Evolutionary conservation across 2,113 vertebrate genomes (phyloP).

Genomic region (Seriola aureovittata): DNA sequence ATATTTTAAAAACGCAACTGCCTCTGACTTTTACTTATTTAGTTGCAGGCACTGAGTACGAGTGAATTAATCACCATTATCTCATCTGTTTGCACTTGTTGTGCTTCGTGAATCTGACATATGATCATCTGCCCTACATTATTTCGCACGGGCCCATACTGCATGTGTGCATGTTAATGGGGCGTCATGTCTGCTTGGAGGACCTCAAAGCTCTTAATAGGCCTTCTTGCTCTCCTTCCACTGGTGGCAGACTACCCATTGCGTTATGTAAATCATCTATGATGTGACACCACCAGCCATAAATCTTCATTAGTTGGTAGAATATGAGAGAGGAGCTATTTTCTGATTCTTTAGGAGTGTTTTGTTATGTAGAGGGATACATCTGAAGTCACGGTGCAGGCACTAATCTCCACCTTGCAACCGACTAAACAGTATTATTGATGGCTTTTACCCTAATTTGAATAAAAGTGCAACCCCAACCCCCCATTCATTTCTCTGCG

Average conservation of each 20-base stretch:
- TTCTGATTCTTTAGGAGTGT: constrained; percentile 68
- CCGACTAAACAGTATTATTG: constrained; percentile 72
- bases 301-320: constrained; percentile 82
- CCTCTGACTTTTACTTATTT: constrained; percentile 22
- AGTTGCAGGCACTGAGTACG: not conserved
- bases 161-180: constrained; percentile 55
- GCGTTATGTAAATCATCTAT: constrained; percentile 79
- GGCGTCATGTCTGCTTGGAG: constrained; percentile 36
- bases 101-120: constrained; percentile 50
- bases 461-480: constrained; percentile 52
- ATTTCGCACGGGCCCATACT: constrained; percentile 46
- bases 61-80: constrained; percentile 45
- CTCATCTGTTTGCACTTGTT: constrained; percentile 24
- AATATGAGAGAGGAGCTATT: constrained; percentile 70
- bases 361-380: constrained; percentile 66
- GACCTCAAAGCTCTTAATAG: constrained; percentile 50
- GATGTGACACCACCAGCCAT: constrained; percentile 75
- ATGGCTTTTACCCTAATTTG: constrained; percentile 68
- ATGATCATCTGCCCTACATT: constrained; percentile 43
- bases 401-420: constrained; percentile 73
- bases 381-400: constrained; percentile 57
- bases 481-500: constrained; percentile 27
- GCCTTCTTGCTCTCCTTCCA: constrained; percentile 17
- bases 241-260: constrained; percentile 56
- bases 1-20: constrained; percentile 3